Evolutionary conservation across 2,888 invertebrate genomes (phyloP), one percentile per base, ranked within the genome.

Genomic region (Onchidella celtica): DNA sequence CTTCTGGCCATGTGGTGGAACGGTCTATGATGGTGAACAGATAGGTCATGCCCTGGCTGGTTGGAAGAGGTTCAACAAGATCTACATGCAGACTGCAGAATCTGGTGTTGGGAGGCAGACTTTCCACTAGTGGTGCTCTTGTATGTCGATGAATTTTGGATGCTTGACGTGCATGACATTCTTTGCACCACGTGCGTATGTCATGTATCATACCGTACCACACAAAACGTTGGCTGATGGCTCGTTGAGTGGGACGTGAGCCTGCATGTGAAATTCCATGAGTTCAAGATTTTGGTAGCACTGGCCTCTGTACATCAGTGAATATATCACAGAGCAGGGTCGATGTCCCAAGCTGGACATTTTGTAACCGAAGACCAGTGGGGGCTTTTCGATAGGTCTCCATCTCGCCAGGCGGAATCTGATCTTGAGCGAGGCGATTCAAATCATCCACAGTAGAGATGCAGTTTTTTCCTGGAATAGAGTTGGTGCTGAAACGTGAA

Each of bases 151-250:
- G 66, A 29, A 77, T 38, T 36, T 77, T 77, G 34, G 77, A 77
- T n/a, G 77, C 65, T 36, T 77, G 68, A 55, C 68, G 66, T 27
- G 38, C 17, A 68, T 65, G 77, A 55, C 77, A 77, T 57, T 77
- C 77, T 47, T 77, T 66, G 34, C 66, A 77, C 77, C 68, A 68
- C 66, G n/a, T 34, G 36, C 79, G 79, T 21, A 79, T 79, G 72
- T 79, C 73, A 29, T 73, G 79, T 32, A 73, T 79, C 79, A 79
- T 73, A 32, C 73, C 66, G 32, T 65, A 65, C 79, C 72, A 79
- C n/a, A 79, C 79, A 47, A 79, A 79, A 32, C 73, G 73, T 55
- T 79, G 79, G 34, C 21, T 55, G 59, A 78, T 78, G 36, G 78
- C 78, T 36, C 69, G 40, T 40, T 78, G 78, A 34, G 78, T 78